A percentile compares a stretch with the other conserved stretches of the same genome.
Evolutionary conservation across 2,888 invertebrate genomes (phyloP).

Genomic region (Cabera pusaria): DNA sequence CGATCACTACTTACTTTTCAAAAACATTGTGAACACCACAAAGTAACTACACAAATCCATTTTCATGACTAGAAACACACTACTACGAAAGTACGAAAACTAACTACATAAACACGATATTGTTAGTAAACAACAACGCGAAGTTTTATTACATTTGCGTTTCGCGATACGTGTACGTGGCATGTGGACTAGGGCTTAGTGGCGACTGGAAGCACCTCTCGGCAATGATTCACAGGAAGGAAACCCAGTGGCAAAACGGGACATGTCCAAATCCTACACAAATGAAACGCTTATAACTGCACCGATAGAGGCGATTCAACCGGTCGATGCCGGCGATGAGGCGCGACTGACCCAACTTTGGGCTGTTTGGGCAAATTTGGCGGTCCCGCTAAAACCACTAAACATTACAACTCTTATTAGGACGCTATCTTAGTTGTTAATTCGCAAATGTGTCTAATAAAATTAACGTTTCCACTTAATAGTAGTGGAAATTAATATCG

Average conservation of each 20-base stretch:
- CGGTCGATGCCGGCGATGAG: slow-evolving; percentile 71
- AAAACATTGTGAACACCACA: slow-evolving; percentile 58
- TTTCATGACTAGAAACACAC: slow-evolving; percentile 43
- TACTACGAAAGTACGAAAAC: slow-evolving; percentile 4
- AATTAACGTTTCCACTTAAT: too few relatives aligned
- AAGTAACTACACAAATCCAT: slow-evolving; percentile 61
- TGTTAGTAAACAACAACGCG: slow-evolving; percentile 18
- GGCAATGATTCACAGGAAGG: slow-evolving; percentile 76
- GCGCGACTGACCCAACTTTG: slow-evolving; percentile 49
- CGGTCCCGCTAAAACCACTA: slow-evolving; percentile 33
- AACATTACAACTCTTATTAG: slow-evolving; percentile 11
- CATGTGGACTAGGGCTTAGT: slow-evolving; percentile 51
- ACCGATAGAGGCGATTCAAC: slow-evolving; percentile 57
- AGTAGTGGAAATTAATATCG: too few relatives aligned
- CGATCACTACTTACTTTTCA: slow-evolving; percentile 62
- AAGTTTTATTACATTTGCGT: slow-evolving; percentile 34
- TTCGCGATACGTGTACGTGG: slow-evolving; percentile 43
- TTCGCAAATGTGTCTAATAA: too few relatives aligned
- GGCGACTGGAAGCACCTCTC: slow-evolving; percentile 60
- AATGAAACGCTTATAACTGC: slow-evolving; percentile 51
- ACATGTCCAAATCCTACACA: slow-evolving; percentile 61
- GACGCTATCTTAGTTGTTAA: too few relatives aligned
- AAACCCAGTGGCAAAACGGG: slow-evolving; percentile 66
- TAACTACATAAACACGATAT: slow-evolving; percentile 15
- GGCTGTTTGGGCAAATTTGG: slow-evolving; percentile 51